A percentile compares a stretch with the other conserved stretches of the same genome.
Evolutionary conservation across 2,888 invertebrate species (phyloP).

Genomic region (Athripsodes cinereus): DNA sequence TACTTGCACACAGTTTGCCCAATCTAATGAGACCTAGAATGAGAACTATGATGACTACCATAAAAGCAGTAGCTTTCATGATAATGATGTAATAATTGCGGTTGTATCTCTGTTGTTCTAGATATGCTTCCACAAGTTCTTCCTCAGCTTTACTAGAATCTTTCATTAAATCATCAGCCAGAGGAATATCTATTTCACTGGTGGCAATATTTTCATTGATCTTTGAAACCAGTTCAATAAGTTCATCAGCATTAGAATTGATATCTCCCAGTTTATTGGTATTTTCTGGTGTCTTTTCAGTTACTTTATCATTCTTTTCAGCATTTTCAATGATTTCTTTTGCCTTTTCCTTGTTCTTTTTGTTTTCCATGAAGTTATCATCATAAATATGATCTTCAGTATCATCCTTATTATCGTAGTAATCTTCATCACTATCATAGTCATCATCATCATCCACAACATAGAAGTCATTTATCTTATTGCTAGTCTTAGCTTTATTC

Average conservation of each 20-base stretch:
- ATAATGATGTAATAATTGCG: background rate
- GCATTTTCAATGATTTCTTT: constrained; percentile 49
- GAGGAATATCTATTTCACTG: constrained; percentile 40
- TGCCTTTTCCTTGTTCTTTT: constrained; percentile 29
- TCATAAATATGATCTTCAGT: constrained; percentile 1
- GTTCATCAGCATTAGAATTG: constrained; percentile 21
- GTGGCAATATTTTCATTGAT: constrained; percentile 37
- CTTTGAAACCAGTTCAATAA: constrained; percentile 33
- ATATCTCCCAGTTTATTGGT: constrained; percentile 31
- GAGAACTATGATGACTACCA: background rate
- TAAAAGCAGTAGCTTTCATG: background rate
- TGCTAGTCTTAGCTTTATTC: background rate
- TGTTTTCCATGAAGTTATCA: background rate
- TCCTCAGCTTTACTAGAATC: constrained; percentile 11
- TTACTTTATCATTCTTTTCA: constrained; percentile 39
- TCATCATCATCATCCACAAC: constrained; percentile 24
- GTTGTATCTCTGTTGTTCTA: background rate
- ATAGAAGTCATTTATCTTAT: no score
- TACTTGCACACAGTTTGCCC: background rate
- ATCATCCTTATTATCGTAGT: constrained; percentile 3
- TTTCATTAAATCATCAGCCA: constrained; percentile 30
- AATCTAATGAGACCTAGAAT: constrained; percentile 1
- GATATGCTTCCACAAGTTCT: background rate
- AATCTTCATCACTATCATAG: constrained; percentile 4
- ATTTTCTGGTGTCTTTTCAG: constrained; percentile 30